These are phyloP conservation scores for Apodemus speciosus DNA, from an alignment of 2,113 vertebrate genomes.

Conservation along the genomic window DNA sequence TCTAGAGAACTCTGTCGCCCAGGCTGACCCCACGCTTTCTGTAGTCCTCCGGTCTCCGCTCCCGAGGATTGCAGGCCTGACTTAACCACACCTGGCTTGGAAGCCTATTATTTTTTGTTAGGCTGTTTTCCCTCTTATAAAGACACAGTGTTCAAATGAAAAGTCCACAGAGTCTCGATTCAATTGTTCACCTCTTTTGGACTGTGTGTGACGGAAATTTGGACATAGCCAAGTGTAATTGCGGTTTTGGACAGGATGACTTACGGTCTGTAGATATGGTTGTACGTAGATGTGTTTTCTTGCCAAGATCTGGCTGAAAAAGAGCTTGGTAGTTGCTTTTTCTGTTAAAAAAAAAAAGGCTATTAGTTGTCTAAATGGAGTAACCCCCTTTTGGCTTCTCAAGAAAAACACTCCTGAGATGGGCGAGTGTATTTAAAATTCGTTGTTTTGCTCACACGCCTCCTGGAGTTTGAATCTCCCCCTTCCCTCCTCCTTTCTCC, in stretches of 20 bases:
- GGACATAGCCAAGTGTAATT: constrained; percentile 40
- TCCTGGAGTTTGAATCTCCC: not conserved
- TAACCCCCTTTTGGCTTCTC: constrained; percentile 63
- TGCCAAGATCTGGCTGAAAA: constrained; percentile 57
- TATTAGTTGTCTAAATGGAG: constrained; percentile 61
- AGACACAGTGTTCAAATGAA: not conserved
- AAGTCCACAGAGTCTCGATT: constrained; percentile 25
- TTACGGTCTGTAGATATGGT: not conserved
- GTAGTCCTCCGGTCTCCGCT: not conserved
- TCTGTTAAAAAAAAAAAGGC: constrained; percentile 44
- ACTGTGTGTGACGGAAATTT: constrained; percentile 14
- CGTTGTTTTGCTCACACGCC: not conserved
- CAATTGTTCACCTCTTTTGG: constrained; percentile 46
- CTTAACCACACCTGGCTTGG: not conserved
- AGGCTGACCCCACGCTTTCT: not conserved
- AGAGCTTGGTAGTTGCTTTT: constrained; percentile 49
- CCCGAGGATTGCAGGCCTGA: not conserved
- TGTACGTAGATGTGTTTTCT: not conserved
- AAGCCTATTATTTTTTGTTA: not conserved
- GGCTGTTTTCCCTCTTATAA: not conserved
- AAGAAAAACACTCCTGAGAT: constrained; percentile 72
- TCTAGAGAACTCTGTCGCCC: not conserved
- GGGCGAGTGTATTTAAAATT: constrained; percentile 65
- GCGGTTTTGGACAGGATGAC: constrained; percentile 1
- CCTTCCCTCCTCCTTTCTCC: not conserved